A percentile compares a stretch with the other conserved stretches of the same genome.
These are phyloP conservation scores for Hipposideros larvatus DNA, from an alignment of 2,797 vertebrate genomes.

Conservation along the genomic window DNA sequence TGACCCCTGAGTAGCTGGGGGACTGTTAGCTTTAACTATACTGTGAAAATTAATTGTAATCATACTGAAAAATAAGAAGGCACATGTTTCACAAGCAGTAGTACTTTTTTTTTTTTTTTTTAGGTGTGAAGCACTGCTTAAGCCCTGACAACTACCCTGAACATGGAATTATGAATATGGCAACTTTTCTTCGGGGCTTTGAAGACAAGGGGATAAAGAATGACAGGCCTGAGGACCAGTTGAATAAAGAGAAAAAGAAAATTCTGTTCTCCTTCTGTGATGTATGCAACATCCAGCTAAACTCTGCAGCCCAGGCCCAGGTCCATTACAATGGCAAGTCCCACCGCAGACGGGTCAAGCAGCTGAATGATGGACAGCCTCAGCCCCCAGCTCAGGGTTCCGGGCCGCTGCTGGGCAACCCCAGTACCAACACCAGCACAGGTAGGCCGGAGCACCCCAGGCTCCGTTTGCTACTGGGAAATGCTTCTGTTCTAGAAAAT, in stretches of 20 bases:
- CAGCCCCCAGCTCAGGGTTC: constrained; percentile 82
- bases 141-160: constrained; percentile 88
- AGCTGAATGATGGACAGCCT: constrained; percentile 91
- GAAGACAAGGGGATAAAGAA: constrained; percentile 90
- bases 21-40: neutral
- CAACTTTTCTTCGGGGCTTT: constrained; percentile 86
- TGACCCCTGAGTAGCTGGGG: neutral
- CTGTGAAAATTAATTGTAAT: neutral
- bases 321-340: constrained; percentile 94
- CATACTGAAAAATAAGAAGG: neutral
- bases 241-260: constrained; percentile 91
- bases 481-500: constrained; percentile 44
- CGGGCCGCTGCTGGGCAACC: constrained; percentile 74
- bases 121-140: constrained; percentile 91
- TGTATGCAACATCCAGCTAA: constrained; percentile 94
- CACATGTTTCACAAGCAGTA: neutral
- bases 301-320: constrained; percentile 93
- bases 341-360: constrained; percentile 93
- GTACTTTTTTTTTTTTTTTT: constrained; percentile 33
- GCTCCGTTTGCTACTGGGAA: neutral
- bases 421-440: constrained; percentile 86
- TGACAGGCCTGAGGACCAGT: constrained; percentile 86
- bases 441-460: constrained; percentile 84
- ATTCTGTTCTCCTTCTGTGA: constrained; percentile 93
- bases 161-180: constrained; percentile 91